Evolutionary conservation across 1,140 invertebrate species (phyloP), one percentile per base, ranked within the genome.

Genomic region (Epicauta chinensis): DNA sequence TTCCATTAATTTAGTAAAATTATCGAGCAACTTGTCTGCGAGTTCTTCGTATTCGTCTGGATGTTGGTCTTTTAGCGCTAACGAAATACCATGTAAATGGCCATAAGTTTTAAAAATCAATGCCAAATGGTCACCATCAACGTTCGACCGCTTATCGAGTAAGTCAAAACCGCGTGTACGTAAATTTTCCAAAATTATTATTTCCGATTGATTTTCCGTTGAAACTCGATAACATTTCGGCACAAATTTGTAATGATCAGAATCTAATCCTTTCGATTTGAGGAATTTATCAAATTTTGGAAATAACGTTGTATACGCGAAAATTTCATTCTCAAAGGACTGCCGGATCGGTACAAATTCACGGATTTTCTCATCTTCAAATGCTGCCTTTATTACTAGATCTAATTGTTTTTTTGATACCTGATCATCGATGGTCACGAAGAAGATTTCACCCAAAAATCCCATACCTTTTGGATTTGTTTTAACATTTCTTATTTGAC

Each of bases 241-340:
- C 16, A 47, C 45, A 11, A 37, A 23, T 14, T 52, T 41, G 37
- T 66, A 63, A 10, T 51, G 40, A 7, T 53, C 41, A 9, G 7
- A 7, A 7, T 37, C n/a, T 2, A 30, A 10, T 7, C 5, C 32
- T 14, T n/a, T 11, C 13, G 23, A 31, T 14, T 38, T 17, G 16
- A 37, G 17, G 11, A 47, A 47, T 12, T 37, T 37, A 14, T 37
- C 9, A 7, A 37, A 47, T 10, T 7, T 11, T 6, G 45, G 35
- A n/a, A 14, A 14, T 0, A 47, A 7, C 9, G 12, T 16, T 1
- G 35, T 1, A 14, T 47, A 47, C 15, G 38, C 36, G 16, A 36
- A 17, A 2, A 32, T 47, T 13, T 47, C 45, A 34, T 47, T 47
- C 17, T 47, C 16, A n/a, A 47, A 47, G 2, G 34, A 38, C n/a